Evolutionary conservation across 1,140 invertebrate species (phyloP).

Genomic region (Teleogryllus occipitalis): DNA sequence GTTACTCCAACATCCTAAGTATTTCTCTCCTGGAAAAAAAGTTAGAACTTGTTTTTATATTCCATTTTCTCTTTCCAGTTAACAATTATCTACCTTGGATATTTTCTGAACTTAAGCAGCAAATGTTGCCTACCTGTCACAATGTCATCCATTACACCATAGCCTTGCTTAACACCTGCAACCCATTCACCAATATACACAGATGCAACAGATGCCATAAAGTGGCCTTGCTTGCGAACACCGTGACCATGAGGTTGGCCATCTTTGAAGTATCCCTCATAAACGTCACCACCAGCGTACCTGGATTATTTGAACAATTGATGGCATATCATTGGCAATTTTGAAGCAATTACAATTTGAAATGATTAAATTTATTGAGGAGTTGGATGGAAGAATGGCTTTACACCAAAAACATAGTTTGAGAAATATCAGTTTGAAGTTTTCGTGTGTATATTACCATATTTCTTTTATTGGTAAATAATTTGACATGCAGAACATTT

Average conservation of each 20-base stretch:
- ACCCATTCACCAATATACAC: conserved; percentile 82
- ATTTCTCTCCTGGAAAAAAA: conserved; percentile 62
- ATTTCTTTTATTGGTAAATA: too few species aligned
- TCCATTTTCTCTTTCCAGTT: neutral
- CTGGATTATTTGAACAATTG: conserved; percentile 30
- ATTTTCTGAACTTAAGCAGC: neutral
- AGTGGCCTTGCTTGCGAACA: conserved; percentile 67
- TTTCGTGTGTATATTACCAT: too few species aligned
- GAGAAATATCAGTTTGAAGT: too few species aligned
- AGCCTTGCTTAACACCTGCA: conserved; percentile 64
- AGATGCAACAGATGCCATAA: conserved; percentile 60
- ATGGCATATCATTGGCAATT: too few species aligned
- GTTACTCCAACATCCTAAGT: conserved; percentile 77
- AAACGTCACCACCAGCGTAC: conserved; percentile 60
- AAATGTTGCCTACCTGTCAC: conserved; percentile 42
- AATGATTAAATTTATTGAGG: too few species aligned
- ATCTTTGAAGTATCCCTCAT: conserved; percentile 79
- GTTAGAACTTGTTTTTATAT: neutral
- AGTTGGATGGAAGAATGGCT: too few species aligned
- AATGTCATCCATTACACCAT: conserved; percentile 81
- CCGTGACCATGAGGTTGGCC: conserved; percentile 76
- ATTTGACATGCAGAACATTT: too few species aligned
- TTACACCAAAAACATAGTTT: too few species aligned
- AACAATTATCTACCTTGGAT: neutral
- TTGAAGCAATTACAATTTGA: too few species aligned